phyloP scores from a whole-genome alignment of 1,140 invertebrate species.

The Zaprionus tsacasi region DNA sequence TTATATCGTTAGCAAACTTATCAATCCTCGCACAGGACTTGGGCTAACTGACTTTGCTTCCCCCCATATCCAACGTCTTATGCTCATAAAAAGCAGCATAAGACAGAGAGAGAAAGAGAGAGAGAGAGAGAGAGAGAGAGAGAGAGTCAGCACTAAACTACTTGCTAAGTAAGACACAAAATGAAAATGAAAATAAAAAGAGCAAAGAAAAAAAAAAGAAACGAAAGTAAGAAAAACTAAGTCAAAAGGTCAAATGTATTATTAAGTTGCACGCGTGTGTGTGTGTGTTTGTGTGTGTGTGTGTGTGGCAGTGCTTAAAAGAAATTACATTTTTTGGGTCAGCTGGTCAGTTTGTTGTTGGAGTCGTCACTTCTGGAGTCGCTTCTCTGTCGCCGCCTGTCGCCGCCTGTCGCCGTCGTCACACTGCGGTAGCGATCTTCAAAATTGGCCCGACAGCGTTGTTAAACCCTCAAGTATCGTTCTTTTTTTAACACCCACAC shows the following conservation, averaged over 20 bases:
- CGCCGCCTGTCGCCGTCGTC: too few species aligned
- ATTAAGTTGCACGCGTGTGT: slow-evolving; percentile 43
- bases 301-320: slow-evolving; percentile 22
- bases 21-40: slow-evolving; percentile 7
- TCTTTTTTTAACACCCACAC: slow-evolving; percentile 53
- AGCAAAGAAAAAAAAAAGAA: slow-evolving; percentile 11
- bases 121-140: neutral
- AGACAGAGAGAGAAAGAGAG: neutral
- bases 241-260: slow-evolving; percentile 81
- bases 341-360: slow-evolving; percentile 43
- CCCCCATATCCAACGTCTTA: slow-evolving; percentile 14
- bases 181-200: neutral
- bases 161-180: slow-evolving; percentile 34
- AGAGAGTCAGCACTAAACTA: slow-evolving; percentile 28
- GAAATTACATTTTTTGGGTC: slow-evolving; percentile 48
- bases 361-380: neutral
- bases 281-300: slow-evolving; percentile 21
- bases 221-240: slow-evolving; percentile 56
- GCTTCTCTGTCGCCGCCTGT: neutral
- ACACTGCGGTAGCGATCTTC: slow-evolving; percentile 60
- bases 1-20: slow-evolving; percentile 16
- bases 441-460: slow-evolving; percentile 67
- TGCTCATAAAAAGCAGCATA: neutral
- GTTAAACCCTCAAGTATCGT: slow-evolving; percentile 72
- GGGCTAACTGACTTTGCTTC: slow-evolving; percentile 9